These are phyloP conservation scores for Alitta virens DNA, from an alignment of 2,888 invertebrate species.

Conservation along the genomic window DNA sequence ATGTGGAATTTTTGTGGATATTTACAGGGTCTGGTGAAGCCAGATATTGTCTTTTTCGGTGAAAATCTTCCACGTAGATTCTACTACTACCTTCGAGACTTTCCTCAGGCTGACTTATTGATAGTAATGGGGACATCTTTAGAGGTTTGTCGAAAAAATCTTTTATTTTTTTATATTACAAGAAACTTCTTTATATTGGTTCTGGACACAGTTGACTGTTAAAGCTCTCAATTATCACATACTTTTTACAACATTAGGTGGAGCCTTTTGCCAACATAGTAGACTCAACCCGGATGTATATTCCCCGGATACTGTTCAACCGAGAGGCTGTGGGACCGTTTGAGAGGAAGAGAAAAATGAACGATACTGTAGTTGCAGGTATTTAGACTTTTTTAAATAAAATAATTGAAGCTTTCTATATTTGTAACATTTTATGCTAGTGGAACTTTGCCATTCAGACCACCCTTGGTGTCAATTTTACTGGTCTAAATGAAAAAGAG, in stretches of 20 bases:
- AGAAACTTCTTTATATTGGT: no score
- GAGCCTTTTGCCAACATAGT: constrained; percentile 59
- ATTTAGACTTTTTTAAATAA: no score
- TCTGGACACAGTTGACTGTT: no score
- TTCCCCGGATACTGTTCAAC: constrained; percentile 57
- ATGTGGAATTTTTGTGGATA: no score
- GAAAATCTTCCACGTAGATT: constrained; percentile 56
- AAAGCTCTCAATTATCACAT: no score
- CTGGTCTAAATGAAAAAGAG: no score
- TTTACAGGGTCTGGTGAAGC: constrained; percentile 49
- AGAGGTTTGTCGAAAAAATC: constrained; percentile 40
- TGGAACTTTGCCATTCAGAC: no score
- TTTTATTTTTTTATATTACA: no score
- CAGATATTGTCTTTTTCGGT: constrained; percentile 57
- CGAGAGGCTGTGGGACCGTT: constrained; percentile 56
- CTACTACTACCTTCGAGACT: constrained; percentile 51
- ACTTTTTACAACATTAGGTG: constrained; percentile 42
- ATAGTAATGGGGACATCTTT: constrained; percentile 59
- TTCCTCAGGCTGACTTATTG: constrained; percentile 52
- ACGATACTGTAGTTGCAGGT: constrained; percentile 48
- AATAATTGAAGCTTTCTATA: no score
- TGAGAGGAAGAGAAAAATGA: constrained; percentile 38
- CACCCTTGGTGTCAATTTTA: no score
- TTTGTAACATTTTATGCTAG: no score
- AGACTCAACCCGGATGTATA: constrained; percentile 44